phyloP scores from a whole-genome alignment of 2,888 invertebrate genomes.

The Anoncus sp. region DNA sequence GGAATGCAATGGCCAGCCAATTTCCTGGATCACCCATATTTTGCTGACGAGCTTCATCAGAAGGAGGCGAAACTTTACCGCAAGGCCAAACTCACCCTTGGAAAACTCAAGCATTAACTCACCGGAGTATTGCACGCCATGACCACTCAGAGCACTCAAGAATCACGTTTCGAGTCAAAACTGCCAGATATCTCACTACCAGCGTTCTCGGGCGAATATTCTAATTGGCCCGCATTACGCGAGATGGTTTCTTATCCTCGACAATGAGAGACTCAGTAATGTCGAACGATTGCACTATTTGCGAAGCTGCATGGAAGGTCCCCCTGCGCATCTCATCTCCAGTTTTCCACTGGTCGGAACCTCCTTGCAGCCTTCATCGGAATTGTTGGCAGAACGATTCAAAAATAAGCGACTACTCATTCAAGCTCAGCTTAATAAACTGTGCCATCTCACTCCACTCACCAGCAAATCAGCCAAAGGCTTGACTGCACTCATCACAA shows the following conservation, averaged over 20 bases:
- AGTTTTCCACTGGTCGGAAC: not conserved
- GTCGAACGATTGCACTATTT: conserved; percentile 12
- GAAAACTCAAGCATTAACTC: not conserved
- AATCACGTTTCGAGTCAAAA: not conserved
- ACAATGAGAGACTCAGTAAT: not conserved
- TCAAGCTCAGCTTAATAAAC: conserved; percentile 21
- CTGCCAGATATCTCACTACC: not conserved
- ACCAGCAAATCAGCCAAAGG: not conserved
- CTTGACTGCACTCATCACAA: conserved; percentile 12
- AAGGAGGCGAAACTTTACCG: not conserved
- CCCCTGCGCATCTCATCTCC: conserved; percentile 14
- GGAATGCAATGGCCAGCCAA: conserved; percentile 19
- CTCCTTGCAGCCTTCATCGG: conserved; percentile 47
- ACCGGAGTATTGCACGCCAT: too few relatives aligned
- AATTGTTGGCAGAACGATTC: not conserved
- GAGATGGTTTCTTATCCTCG: conserved; percentile 8
- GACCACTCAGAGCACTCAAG: not conserved
- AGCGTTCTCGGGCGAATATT: not conserved
- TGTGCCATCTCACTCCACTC: not conserved
- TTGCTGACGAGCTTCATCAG: not conserved
- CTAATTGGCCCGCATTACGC: not conserved
- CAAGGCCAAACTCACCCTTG: not conserved
- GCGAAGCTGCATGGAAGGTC: not conserved
- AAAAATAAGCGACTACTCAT: conserved; percentile 42
- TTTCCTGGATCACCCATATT: conserved; percentile 11